Evolutionary conservation across 2,888 invertebrate species (phyloP), one percentile per base, ranked within the genome.

Genomic region (Melikaiella ostensackeni): DNA sequence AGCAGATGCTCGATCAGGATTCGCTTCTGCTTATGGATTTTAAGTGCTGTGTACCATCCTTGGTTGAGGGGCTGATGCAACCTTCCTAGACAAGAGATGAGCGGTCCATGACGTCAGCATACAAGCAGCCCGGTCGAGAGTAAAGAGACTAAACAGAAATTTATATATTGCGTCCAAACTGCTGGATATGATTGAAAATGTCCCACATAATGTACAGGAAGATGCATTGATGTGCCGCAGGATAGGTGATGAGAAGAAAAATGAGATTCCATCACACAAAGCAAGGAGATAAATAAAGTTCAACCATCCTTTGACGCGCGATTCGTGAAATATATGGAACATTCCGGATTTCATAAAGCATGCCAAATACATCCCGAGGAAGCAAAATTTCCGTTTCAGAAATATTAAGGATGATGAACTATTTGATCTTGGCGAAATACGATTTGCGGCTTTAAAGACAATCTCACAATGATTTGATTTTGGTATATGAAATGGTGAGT

Each of bases 111-210:
- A 76, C 80, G 75, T 80, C 80, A 83, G 77, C 81, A 75, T 66
- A 79, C 76, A 24, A 78, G 63, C 76, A 76, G 75, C 80, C 76
- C 77, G 74, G 42, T 38, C 21, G 33, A 70, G 75, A 63, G 77
- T 70, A 80, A 78, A 75, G 30, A 75, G 35, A 73, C 35, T 77
- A 75, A 62, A 74, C 30, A 64, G 27, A 50, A 80, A 79, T 81
- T 74, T 62, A 75, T 79, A 78, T 79, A 66, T 79, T 79, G 70
- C 74, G 62, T 21, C 55, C 13, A 50, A 59, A 75, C 75, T 64
- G 35, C 55, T 79, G 59, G 27, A 33, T 81, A 80, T 81, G 79
- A 82, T 83, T 79, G 82, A 79, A 83, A 82, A 79, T 81, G 80
- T 77, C 79, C 75, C 55, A 62, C 76, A 75, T 35, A 59, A 75